Evolutionary conservation across 2,113 vertebrate genomes (phyloP), one percentile per base, ranked within the genome.

Genomic region (Cottus gobio): DNA sequence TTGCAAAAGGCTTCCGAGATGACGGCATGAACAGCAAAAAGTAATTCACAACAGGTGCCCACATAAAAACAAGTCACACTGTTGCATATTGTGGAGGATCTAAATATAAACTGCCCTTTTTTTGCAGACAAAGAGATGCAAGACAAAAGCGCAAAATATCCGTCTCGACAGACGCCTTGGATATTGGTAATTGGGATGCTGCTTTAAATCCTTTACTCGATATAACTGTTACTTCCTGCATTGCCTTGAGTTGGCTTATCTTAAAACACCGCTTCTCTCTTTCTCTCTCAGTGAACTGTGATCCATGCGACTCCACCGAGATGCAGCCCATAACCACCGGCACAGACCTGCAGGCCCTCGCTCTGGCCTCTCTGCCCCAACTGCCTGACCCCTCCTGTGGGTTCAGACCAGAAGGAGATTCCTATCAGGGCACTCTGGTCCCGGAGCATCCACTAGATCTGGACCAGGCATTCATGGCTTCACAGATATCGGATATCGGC

Each of bases 21-120:
- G 91, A 94, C 4, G 95, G 95, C 75, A 94, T 94, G 95, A 95
- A 95, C 92, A 92, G 91, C 89, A 96, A 95, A 87, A 95, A 87
- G 95, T 95, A 93, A 88, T 63, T 75, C 34, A 13, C 7, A 24
- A 48, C 42, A 28, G 18, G 64, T 26, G 10, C 7, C 24, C 60
- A 48, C 13, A 30, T 4, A 31, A n/a, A 57, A 13, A 64, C 13
- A 28, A 11, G 6, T 48, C 16, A 46, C 9, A 34, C 34, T 0
- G 3, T 7, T 28, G 28, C 18, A 48, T 9, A 2, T 31, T 42
- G 10, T 72, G 20, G 11, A 50, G 5, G 16, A 54, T 46, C 37
- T 78, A 30, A 48, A 75, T 9, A 12, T 0, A 1, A 50, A 56
- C 24, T 5, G 52, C 3, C 52, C 15, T 1, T 65, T 62, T 34